These are phyloP conservation scores for Sphaerophoria rueppellii DNA, from an alignment of 2,888 invertebrate species.

Conservation along the genomic window DNA sequence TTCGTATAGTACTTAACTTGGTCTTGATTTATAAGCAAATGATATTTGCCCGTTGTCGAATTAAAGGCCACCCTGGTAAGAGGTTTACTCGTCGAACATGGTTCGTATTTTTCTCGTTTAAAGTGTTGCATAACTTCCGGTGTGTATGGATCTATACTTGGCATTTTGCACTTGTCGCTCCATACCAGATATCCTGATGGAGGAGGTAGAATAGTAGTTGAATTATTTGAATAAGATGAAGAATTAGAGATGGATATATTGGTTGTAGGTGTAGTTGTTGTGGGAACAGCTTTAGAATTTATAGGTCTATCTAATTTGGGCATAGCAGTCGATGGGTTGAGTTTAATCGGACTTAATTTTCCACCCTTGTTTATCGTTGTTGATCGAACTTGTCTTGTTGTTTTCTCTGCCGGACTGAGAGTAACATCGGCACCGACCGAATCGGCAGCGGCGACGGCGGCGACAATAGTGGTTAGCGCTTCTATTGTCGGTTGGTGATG, in stretches of 20 bases:
- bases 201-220: slow-evolving; percentile 70
- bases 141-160: slow-evolving; percentile 85
- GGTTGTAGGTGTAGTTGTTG: slow-evolving; percentile 49
- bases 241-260: slow-evolving; percentile 13
- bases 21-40: slow-evolving; percentile 77
- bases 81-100: slow-evolving; percentile 82
- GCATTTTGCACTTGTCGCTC: slow-evolving; percentile 86
- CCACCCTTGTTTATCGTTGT: slow-evolving; percentile 43
- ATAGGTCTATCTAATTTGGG: slow-evolving; percentile 52
- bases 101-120: slow-evolving; percentile 83
- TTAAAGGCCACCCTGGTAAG: slow-evolving; percentile 78
- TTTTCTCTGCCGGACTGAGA: slow-evolving; percentile 56
- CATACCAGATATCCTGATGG: slow-evolving; percentile 82
- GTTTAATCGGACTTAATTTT: slow-evolving; percentile 18
- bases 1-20: slow-evolving; percentile 76
- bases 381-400: slow-evolving; percentile 48
- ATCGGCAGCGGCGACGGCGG: background rate
- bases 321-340: slow-evolving; percentile 42
- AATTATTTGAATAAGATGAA: slow-evolving; percentile 50
- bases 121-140: slow-evolving; percentile 83
- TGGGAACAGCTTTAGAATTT: slow-evolving; percentile 49
- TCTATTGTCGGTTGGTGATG: slow-evolving; percentile 11
- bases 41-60: slow-evolving; percentile 75
- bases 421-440: slow-evolving; percentile 7
- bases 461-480: slow-evolving; percentile 7